phyloP scores from a whole-genome alignment of 2,888 invertebrate genomes.

The Aproaerema taeniolella region DNA sequence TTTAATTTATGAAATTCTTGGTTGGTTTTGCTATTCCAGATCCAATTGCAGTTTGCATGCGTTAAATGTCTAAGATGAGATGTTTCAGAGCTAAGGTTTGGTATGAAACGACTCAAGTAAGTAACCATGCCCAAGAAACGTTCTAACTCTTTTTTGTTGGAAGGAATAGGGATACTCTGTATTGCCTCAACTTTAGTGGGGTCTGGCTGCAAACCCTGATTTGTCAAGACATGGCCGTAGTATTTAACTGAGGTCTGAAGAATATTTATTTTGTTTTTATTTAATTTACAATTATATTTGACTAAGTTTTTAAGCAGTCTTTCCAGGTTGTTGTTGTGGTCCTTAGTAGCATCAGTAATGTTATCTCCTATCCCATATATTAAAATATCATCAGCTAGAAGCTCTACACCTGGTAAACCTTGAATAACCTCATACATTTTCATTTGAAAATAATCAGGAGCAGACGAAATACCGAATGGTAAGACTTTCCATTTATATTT shows the following conservation, averaged over 20 bases:
- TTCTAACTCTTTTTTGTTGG: background rate
- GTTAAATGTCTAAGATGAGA: conserved; percentile 1
- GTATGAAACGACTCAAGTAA: conserved; percentile 6
- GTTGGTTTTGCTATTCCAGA: conserved; percentile 2
- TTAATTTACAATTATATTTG: conserved; percentile 2
- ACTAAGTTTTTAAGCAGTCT: background rate
- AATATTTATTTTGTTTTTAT: conserved; percentile 1
- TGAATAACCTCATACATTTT: conserved; percentile 3
- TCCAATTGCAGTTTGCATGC: background rate
- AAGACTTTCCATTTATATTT: conserved; percentile 9
- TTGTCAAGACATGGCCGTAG: background rate
- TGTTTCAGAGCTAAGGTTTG: background rate
- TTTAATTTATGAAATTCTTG: conserved; percentile 8
- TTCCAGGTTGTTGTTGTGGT: conserved; percentile 1
- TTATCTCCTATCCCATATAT: conserved; percentile 5
- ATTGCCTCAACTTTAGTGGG: background rate
- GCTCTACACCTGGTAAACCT: conserved; percentile 4
- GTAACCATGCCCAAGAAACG: conserved; percentile 7
- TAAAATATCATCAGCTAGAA: conserved; percentile 7
- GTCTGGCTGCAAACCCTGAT: conserved; percentile 1
- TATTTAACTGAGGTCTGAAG: conserved; percentile 2
- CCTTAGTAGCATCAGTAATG: background rate
- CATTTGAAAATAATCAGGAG: conserved; percentile 7
- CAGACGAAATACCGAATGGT: conserved; percentile 8
- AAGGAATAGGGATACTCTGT: conserved; percentile 3